Evolutionary conservation across 2,888 invertebrate genomes (phyloP), one percentile per base, ranked within the genome.

Genomic region (Lacanobia oleracea): DNA sequence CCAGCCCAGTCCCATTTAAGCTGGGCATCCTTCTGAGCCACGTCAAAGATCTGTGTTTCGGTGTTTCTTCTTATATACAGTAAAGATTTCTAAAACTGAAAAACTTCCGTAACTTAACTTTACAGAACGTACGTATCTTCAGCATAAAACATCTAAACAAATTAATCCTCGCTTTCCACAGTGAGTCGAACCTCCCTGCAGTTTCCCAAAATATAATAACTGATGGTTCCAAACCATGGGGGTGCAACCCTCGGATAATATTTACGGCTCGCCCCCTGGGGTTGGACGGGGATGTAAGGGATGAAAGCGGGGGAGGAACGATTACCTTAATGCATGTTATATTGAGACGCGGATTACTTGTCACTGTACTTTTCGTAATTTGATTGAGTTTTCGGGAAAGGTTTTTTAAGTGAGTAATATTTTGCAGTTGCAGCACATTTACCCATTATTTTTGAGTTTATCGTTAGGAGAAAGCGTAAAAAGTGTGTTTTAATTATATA

Each of bases 251-350:
- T 75, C 65, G 45, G 76, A 77, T 77, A 56, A 75, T 79, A 77
- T 81, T 75, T 72, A 76, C 77, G 71, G 51, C 70, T 67, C 72
- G 75, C 76, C 80, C 75, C 61, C 65, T n/a, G 71, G 81, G 71
- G 23, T 21, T 27, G 53, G 7, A 23, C 3, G 45, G 63, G 70
- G 63, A 48, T 72, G 72, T 27, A 59, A 6, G 50, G 79, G 81
- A 76, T 71, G 72, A 64, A 74, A 66, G 70, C 37, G 48, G 72
- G 82, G 87, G 88, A 60, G 63, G 79, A 67, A 40, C 73, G 90
- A 91, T 92, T 92, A 91, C 87, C 86, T 85, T 91, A 92, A 92
- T 90, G 91, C 87, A 88, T 86, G 88, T 90, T 87, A 86, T 87
- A 92, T 92, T 86, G 89, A 82, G 79, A 81, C 67, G 40, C 37